Base-by-base conservation (phyloP, 37 sponge, comb jelly and placozoan genomes). In the Beroe forskalii region DNA sequence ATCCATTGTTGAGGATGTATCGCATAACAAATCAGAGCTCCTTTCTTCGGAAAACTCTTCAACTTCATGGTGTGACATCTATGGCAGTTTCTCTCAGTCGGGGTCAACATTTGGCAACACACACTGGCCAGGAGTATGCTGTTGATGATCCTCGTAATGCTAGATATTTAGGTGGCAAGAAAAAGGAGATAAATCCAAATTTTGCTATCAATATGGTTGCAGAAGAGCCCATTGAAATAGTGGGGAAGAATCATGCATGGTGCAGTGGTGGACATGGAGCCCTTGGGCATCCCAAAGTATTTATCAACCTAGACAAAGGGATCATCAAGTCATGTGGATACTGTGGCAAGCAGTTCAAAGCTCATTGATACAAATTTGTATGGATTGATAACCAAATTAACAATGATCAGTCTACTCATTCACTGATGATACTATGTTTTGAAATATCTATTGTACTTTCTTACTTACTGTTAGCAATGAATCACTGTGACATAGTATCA, bases 161-260 rank as follows among this genome's bases (percentile, higher is more conserved):
- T 6, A 9, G 86, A 80, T 80, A 44, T 42, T 14, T 80, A 23
- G 86, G 86, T n/a, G 86, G 86, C 1, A 80, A 80, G 55, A 80
- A 44, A 27, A 80, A 80, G 28, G 86, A 80, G 35, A 48, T 43
- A 6, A 80, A 80, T 25, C 86, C 86, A 23, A 80, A 80, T 48
- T 80, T 80, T 80, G 86, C 86, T 43, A 24, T 80, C 55, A 80
- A 80, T 14, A 80, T 80, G 86, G 86, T 80, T 1, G 86, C 48
- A 27, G 86, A 41, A 48, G 86, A 80, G 35, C 86, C 86, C 12
- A 43, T 80, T 1, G 86, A 35, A 22, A 37, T 80, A 25, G 40
- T 38, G 9, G 86, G 86, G n/a, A 80, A 38, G 8, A 80, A 17
- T n/a, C 86, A 80, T 44, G 35, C 55, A 4, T 80, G 55, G 44